Base-by-base conservation (phyloP, 2,113 vertebrate species). In the Ariopsis seemanni region DNA sequence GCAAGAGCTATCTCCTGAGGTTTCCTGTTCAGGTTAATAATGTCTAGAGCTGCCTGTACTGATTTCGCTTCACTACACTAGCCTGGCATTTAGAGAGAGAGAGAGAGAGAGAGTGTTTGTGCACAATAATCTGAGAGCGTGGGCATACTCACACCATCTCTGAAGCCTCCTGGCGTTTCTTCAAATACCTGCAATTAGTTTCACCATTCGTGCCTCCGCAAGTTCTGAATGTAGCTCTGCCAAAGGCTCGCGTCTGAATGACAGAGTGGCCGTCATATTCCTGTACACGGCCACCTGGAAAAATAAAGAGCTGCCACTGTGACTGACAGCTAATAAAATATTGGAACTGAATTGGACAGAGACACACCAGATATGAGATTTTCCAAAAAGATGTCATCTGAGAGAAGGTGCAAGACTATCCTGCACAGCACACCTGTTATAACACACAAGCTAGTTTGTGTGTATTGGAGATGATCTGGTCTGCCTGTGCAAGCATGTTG, bases 171-270 rank as follows among this genome's bases (percentile, higher is more conserved):
- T 78, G 71, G 53, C 48, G 17, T 86, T 55, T 55, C 62, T 57
- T 75, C 57, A 71, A 69, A 83, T 67, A 81, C 77, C 86, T 75
- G 83, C 85, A 83, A 87, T 86, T 85, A 88, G 85, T 88, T 81
- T 80, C 74, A 60, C 7, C 72, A 84, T 22, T 72, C 71, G 50
- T 74, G n/a, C 81, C 83, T 71, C 89, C 69, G 10, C 83, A 83
- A 83, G 71, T 78, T 82, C 69, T 63, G 55, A 72, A 62, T 52
- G 67, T 25, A 1, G 25, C 50, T 85, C 57, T 48, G 60, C 85
- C 65, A 48, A 79, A 57, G 8, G 62, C 53, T 67, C 57, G 4
- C 79, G 1, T 62, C 57, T n/a, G n/a, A 5, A 57, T 60, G 52
- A 88, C 30, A 80, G 58, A 77, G 74, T 55, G 74, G 9, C n/a